Evolutionary conservation across 2,888 invertebrate genomes (phyloP).

Genomic region (Chloromyia formosa): DNA sequence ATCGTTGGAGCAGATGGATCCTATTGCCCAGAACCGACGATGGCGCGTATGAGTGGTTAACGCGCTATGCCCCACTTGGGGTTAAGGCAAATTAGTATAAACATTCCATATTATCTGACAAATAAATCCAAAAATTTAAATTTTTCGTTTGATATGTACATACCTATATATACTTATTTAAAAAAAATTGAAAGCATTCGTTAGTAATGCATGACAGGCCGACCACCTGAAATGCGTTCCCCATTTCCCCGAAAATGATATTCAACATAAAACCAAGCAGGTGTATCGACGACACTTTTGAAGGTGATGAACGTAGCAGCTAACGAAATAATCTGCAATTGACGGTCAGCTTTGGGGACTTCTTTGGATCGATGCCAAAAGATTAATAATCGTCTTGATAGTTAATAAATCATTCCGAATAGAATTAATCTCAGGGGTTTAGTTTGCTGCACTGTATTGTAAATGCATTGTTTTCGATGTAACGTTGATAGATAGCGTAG

Average conservation of each 20-base stretch:
- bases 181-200: too few relatives aligned
- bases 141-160: too few relatives aligned
- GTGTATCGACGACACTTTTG: not conserved
- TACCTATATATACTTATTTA: too few relatives aligned
- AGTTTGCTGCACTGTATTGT: not conserved
- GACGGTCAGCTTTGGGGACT: conserved; percentile 14
- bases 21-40: too few relatives aligned
- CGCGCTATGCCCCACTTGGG: too few relatives aligned
- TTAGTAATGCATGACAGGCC: not conserved
- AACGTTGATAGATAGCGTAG: too few relatives aligned
- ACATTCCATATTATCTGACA: too few relatives aligned
- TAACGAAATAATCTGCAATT: conserved; percentile 15
- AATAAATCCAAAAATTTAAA: too few relatives aligned
- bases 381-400: conserved; percentile 26
- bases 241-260: not conserved
- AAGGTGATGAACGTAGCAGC: conserved; percentile 2
- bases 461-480: not conserved
- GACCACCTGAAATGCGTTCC: not conserved
- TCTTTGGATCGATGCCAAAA: conserved; percentile 23
- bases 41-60: too few relatives aligned
- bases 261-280: not conserved
- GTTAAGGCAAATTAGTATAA: too few relatives aligned
- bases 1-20: too few relatives aligned
- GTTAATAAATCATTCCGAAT: conserved; percentile 14
- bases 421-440: conserved; percentile 7